A percentile compares a stretch with the other conserved stretches of the same genome.
These are phyloP conservation scores for Mirounga angustirostris DNA, from an alignment of 2,113 vertebrate species.

Conservation along the genomic window DNA sequence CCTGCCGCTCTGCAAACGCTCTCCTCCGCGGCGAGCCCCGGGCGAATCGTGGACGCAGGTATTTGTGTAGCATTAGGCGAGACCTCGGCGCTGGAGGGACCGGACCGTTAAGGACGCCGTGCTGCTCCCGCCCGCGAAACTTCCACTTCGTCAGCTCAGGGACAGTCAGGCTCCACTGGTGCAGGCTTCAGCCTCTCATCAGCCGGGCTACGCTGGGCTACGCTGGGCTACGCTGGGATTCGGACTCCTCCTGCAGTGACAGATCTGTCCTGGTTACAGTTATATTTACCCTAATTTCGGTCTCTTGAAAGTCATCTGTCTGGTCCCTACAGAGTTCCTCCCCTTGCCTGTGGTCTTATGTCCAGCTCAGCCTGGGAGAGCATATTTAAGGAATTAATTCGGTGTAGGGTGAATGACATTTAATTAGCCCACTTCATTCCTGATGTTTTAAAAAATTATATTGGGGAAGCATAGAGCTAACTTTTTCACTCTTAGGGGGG, in stretches of 20 bases:
- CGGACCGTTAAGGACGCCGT: neutral
- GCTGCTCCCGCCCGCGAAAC: constrained; percentile 68
- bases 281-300: constrained; percentile 63
- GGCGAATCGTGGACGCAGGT: constrained; percentile 68
- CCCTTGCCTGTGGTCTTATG: constrained; percentile 31
- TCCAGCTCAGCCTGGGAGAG: constrained; percentile 20
- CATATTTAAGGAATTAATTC: constrained; percentile 62
- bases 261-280: constrained; percentile 68
- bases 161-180: neutral
- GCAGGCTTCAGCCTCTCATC: constrained; percentile 17
- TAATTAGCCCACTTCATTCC: constrained; percentile 14
- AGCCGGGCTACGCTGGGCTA: neutral
- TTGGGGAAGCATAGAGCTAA: neutral
- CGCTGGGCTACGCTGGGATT: neutral
- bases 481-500: constrained; percentile 38
- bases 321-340: constrained; percentile 54
- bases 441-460: neutral
- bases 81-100: constrained; percentile 66
- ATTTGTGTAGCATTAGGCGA: constrained; percentile 76
- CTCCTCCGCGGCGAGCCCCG: constrained; percentile 50
- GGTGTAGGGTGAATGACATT: constrained; percentile 25
- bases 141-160: constrained; percentile 58
- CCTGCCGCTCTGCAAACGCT: constrained; percentile 17
- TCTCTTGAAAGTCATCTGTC: constrained; percentile 62
- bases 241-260: constrained; percentile 40